Base-by-base conservation (phyloP, 2,888 invertebrate species). In the Cheilosia soror region DNA sequence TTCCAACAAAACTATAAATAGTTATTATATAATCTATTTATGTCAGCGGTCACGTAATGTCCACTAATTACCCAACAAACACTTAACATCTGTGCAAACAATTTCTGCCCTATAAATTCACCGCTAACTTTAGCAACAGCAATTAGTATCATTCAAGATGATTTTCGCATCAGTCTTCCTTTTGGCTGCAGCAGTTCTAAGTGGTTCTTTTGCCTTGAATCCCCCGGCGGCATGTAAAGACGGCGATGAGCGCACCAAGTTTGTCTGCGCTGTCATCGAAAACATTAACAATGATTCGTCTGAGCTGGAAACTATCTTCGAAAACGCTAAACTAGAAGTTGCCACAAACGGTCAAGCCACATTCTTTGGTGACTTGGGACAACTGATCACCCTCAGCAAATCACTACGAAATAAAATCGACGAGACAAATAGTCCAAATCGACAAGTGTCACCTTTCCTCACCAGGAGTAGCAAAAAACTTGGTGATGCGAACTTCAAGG, bases 61-160 rank as follows among this genome's bases (percentile, higher is more conserved):
- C 25, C 25, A 27, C 5, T 27, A n/a, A 27, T 27, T 13, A 47
- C 5, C 15, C 2, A 20, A 13, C 27, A 51, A 27, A 29, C 25
- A 51, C 6, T 4, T 15, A 13, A 11, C 58, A 71, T 4, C 44
- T 71, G 71, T n/a, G 15, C 49, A 71, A 71, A 71, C 27, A 71
- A 4, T 2, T 1, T 15, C 20, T 6, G 5, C 33, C 49, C 57
- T 58, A 71, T 71, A 71, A 58, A 71, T 11, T 13, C 15, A 33
- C 49, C 3, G 31, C 4, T 49, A 13, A 11, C 9, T 27, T 13
- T 5, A 33, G 27, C 9, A 9, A 29, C 3, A 15, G 2, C 49
- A 40, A 49, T 2, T 20, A 58, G 58, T 49, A 11, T 49, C 40
- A 6, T 71, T 27, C 71, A 57, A 13, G 6, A 71, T 60, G 71